phyloP scores from a whole-genome alignment of 2,113 vertebrate genomes.

The Rhabdomys dilectus region DNA sequence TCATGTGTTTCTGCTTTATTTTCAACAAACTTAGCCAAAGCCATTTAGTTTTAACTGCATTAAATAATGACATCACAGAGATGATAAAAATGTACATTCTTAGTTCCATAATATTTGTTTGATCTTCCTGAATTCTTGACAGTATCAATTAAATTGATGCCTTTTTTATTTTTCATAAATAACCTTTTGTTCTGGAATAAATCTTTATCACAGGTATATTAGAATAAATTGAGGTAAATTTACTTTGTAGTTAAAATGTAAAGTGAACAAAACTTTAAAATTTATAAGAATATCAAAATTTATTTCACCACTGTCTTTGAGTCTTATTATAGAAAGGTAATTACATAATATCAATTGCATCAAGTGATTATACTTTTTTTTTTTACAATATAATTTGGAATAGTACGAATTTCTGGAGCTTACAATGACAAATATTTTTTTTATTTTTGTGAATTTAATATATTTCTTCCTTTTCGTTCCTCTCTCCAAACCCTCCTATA shows the following conservation, averaged over 20 bases:
- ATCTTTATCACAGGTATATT: background rate
- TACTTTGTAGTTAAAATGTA: constrained; percentile 19
- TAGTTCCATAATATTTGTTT: background rate
- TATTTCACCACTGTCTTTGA: background rate
- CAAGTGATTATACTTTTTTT: background rate
- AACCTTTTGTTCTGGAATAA: background rate
- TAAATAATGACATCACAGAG: background rate
- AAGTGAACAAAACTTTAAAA: background rate
- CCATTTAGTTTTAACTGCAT: background rate
- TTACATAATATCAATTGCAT: background rate
- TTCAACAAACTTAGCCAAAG: background rate
- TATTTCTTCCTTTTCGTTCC: background rate
- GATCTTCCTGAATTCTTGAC: constrained; percentile 32
- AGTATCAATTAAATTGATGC: background rate
- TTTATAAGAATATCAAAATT: background rate
- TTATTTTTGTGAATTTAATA: background rate
- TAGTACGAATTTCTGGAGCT: background rate
- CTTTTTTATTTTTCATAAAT: constrained; percentile 12
- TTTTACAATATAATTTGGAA: background rate
- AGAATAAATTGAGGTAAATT: background rate
- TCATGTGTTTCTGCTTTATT: background rate
- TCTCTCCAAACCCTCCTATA: background rate
- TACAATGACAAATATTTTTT: background rate
- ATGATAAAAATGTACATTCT: background rate
- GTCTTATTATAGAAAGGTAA: background rate